These are phyloP conservation scores for Siphonodentalium dalli DNA, from an alignment of 2,888 invertebrate genomes.

Conservation along the genomic window DNA sequence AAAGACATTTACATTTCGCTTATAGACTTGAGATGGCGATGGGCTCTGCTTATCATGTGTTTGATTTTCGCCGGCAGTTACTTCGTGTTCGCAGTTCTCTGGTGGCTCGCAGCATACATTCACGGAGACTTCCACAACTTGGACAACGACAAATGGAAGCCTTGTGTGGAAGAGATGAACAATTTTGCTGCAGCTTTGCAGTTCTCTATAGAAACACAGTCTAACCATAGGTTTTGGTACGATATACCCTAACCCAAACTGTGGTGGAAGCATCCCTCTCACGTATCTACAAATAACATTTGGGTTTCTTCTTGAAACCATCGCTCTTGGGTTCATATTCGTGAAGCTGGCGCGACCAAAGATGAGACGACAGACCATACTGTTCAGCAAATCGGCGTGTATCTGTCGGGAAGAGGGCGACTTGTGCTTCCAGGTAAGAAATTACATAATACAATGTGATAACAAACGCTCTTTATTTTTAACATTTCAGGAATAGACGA, in stretches of 20 bases:
- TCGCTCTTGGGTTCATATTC: constrained; percentile 80
- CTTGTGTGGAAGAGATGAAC: constrained; percentile 74
- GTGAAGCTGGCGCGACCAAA: constrained; percentile 93
- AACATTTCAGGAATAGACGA: no score
- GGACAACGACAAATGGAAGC: constrained; percentile 48
- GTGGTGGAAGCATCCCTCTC: constrained; percentile 86
- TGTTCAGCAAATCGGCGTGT: constrained; percentile 89
- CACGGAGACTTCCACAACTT: constrained; percentile 62
- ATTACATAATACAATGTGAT: background rate
- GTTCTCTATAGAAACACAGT: constrained; percentile 95
- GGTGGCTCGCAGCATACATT: constrained; percentile 60
- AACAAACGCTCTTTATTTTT: no score
- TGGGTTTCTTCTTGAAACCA: constrained; percentile 77
- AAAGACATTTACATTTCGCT: constrained; percentile 89
- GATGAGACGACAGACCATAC: constrained; percentile 90
- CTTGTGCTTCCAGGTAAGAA: constrained; percentile 47
- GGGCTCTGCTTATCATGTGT: constrained; percentile 85
- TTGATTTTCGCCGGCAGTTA: constrained; percentile 85
- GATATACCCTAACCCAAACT: constrained; percentile 86
- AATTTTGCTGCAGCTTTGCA: constrained; percentile 91
- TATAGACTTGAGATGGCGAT: constrained; percentile 89
- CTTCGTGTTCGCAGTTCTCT: constrained; percentile 77
- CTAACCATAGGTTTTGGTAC: constrained; percentile 92
- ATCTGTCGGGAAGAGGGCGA: constrained; percentile 72
- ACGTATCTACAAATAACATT: constrained; percentile 90